Conservation (phyloP, 2,888 invertebrate species). For the Acrobasis suavella region DNA sequence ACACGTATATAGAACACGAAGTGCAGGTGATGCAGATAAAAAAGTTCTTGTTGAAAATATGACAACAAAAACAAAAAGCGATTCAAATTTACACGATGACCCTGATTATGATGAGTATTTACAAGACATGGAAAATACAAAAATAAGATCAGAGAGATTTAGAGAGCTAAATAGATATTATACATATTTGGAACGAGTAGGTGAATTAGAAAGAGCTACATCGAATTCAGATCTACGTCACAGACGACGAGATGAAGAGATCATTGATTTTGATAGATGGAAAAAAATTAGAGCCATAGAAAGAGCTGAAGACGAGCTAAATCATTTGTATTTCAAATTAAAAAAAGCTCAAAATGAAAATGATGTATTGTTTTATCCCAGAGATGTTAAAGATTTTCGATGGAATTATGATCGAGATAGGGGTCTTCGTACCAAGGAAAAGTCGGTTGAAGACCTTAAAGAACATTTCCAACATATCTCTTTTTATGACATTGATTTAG, state of each 20-base stretch:
- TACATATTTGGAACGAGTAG: slow-evolving; percentile 91
- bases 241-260: slow-evolving; percentile 88
- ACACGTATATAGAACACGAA: slow-evolving; percentile 83
- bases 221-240: slow-evolving; percentile 87
- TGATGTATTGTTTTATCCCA: slow-evolving; percentile 91
- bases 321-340: slow-evolving; percentile 88
- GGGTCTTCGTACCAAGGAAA: slow-evolving; percentile 90
- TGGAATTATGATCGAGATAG: slow-evolving; percentile 90
- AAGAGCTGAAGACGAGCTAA: slow-evolving; percentile 91
- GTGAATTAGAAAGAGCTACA: slow-evolving; percentile 90
- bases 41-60: slow-evolving; percentile 39
- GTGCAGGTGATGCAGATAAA: slow-evolving; percentile 84
- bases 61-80: slow-evolving; percentile 58
- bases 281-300: slow-evolving; percentile 90
- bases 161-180: slow-evolving; percentile 93
- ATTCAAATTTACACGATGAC: slow-evolving; percentile 70
- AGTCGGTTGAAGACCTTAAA: slow-evolving; percentile 93
- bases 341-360: slow-evolving; percentile 90
- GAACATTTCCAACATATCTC: slow-evolving; percentile 87
- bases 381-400: slow-evolving; percentile 86
- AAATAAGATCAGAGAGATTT: slow-evolving; percentile 89
- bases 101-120: slow-evolving; percentile 87
- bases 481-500: slow-evolving; percentile 76
- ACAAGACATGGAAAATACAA: slow-evolving; percentile 84
- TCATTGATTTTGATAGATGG: slow-evolving; percentile 94